phyloP scores from a whole-genome alignment of 1,140 invertebrate species.

The Ctenoplectra terminalis region DNA sequence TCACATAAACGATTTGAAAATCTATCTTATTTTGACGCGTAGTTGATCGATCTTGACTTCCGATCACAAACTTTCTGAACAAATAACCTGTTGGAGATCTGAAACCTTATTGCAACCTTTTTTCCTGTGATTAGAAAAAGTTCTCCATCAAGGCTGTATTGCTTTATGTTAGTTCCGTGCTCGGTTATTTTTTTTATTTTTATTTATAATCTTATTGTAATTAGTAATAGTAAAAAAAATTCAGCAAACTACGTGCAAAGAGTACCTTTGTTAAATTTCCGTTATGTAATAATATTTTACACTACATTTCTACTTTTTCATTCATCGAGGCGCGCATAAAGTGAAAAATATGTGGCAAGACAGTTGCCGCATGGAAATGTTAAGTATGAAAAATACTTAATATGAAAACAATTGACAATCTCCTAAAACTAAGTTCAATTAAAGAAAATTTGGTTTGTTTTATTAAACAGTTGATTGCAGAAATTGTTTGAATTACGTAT shows the following conservation, averaged over 20 bases:
- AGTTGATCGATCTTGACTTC: slow-evolving; percentile 27
- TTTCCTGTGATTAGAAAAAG: slow-evolving; percentile 32
- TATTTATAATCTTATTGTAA: slow-evolving; percentile 41
- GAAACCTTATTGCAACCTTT: slow-evolving; percentile 43
- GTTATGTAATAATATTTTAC: slow-evolving; percentile 18
- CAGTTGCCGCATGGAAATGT: background rate
- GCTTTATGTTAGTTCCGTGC: slow-evolving; percentile 27
- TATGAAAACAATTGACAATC: slow-evolving; percentile 14
- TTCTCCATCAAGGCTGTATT: slow-evolving; percentile 23
- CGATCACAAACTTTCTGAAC: slow-evolving; percentile 32
- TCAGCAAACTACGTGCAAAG: background rate
- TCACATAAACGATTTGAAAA: slow-evolving; percentile 76
- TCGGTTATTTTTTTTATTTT: slow-evolving; percentile 36
- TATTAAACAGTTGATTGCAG: background rate
- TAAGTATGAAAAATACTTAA: slow-evolving; percentile 4
- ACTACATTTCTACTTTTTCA: slow-evolving; percentile 14
- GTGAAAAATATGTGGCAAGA: background rate
- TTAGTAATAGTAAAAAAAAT: slow-evolving; percentile 23
- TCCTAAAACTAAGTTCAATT: background rate
- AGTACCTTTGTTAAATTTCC: slow-evolving; percentile 16
- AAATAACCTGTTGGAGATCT: slow-evolving; percentile 36
- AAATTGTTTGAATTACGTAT: background rate
- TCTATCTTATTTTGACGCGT: slow-evolving; percentile 56
- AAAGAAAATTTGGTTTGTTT: background rate
- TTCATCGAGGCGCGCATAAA: background rate